Percentiles rank a stretch among this genome's conserved stretches.
These are phyloP conservation scores for Microctenopoma stevenorrisi DNA, from an alignment of 2,797 vertebrate genomes.

Conservation along the genomic window DNA sequence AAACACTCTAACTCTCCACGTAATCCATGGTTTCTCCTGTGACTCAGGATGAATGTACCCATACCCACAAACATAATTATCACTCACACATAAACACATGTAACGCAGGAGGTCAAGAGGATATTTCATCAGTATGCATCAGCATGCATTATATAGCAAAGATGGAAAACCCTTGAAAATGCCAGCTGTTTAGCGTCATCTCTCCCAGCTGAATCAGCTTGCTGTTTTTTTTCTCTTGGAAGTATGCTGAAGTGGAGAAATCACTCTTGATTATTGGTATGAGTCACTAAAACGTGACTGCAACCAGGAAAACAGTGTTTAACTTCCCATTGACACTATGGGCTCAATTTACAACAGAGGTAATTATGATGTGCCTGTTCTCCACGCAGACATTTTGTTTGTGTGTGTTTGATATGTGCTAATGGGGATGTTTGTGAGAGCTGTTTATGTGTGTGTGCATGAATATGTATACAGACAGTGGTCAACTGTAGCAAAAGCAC, in stretches of 20 bases:
- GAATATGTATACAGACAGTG: background rate
- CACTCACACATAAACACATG: slow-evolving; percentile 28
- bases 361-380: slow-evolving; percentile 9
- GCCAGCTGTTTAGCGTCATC: slow-evolving; percentile 59
- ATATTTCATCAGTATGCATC: slow-evolving; percentile 33
- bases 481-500: too few relatives aligned
- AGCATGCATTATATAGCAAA: slow-evolving; percentile 4
- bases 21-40: slow-evolving; percentile 1
- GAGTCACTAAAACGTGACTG: slow-evolving; percentile 41
- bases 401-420: background rate
- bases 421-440: background rate
- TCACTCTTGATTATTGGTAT: slow-evolving; percentile 34
- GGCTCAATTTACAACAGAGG: slow-evolving; percentile 15
- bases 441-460: background rate
- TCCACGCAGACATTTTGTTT: background rate
- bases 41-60: slow-evolving; percentile 11
- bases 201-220: slow-evolving; percentile 44
- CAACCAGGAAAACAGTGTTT: slow-evolving; percentile 45
- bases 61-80: slow-evolving; percentile 16
- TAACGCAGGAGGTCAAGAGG: slow-evolving; percentile 8
- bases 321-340: slow-evolving; percentile 11
- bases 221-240: slow-evolving; percentile 45
- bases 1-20: background rate
- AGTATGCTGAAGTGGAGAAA: slow-evolving; percentile 22
- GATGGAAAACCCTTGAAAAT: slow-evolving; percentile 15